These are phyloP conservation scores for Erythrocercus mccallii DNA, from an alignment of 2,113 vertebrate genomes.

Conservation along the genomic window DNA sequence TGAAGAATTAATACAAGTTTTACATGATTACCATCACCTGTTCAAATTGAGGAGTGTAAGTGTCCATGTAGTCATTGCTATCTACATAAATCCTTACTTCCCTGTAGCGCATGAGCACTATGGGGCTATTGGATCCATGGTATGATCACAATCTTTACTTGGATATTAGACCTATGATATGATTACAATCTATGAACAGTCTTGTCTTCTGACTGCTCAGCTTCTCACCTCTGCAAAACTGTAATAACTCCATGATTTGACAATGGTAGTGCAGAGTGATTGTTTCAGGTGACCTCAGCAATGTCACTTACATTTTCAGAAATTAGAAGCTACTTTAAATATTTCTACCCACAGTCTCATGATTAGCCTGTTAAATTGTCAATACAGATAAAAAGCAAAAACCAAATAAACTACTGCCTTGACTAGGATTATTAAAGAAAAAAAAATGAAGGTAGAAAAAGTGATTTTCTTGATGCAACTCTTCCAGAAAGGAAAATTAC, in stretches of 20 bases:
- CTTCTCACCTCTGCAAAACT: background rate
- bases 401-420: slow-evolving; percentile 1
- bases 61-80: background rate
- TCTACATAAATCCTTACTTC: background rate
- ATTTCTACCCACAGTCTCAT: background rate
- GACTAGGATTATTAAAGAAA: background rate
- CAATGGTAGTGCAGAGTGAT: background rate
- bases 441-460: background rate
- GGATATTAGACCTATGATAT: background rate
- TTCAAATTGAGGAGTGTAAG: background rate
- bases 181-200: background rate
- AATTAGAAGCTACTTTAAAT: background rate
- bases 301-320: background rate
- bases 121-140: background rate
- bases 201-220: background rate
- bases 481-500: background rate
- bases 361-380: background rate
- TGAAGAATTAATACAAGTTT: background rate
- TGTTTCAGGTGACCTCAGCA: background rate
- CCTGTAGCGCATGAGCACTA: background rate
- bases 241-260: background rate
- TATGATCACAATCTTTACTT: background rate
- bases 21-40: background rate
- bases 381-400: background rate
- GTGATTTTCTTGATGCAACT: background rate